These are phyloP conservation scores for Platypus cylindrus DNA, from an alignment of 2,888 invertebrate genomes.

Conservation along the genomic window DNA sequence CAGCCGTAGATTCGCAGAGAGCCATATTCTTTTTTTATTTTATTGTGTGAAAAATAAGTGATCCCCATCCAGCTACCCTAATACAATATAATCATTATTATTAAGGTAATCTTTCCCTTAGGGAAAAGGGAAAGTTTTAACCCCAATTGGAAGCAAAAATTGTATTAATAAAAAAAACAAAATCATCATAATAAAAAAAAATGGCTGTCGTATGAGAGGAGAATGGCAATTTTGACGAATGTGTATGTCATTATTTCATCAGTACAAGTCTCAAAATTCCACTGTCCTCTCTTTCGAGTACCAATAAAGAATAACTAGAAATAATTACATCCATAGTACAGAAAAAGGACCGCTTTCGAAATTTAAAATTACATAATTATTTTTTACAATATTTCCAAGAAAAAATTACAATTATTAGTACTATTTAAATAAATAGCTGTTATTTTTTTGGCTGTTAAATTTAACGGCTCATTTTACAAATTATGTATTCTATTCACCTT, in stretches of 20 bases:
- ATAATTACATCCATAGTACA: conserved; percentile 6
- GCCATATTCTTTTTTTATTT: too few species aligned
- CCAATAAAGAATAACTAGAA: not conserved
- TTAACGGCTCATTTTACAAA: conserved; percentile 35
- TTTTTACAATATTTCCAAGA: too few species aligned
- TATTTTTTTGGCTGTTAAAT: conserved; percentile 24
- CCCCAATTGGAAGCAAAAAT: too few species aligned
- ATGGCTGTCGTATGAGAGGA: too few species aligned
- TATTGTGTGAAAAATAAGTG: conserved; percentile 32
- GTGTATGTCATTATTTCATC: too few species aligned
- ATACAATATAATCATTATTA: too few species aligned
- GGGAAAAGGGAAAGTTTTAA: too few species aligned
- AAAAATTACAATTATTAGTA: conserved; percentile 24
- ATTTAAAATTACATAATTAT: conserved; percentile 21
- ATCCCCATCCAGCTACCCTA: conserved; percentile 41
- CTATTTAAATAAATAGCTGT: conserved; percentile 15
- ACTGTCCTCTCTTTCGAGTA: conserved; percentile 8
- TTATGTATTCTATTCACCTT: conserved; percentile 23
- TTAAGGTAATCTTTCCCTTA: too few species aligned
- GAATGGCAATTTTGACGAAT: too few species aligned
- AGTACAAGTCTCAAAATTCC: too few species aligned
- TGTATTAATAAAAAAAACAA: too few species aligned
- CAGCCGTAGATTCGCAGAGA: conserved; percentile 34
- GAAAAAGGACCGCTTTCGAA: conserved; percentile 18
- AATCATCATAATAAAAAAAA: too few species aligned